phyloP scores from a whole-genome alignment of 2,888 invertebrate genomes.

The Meiosimyza platycephala region DNA sequence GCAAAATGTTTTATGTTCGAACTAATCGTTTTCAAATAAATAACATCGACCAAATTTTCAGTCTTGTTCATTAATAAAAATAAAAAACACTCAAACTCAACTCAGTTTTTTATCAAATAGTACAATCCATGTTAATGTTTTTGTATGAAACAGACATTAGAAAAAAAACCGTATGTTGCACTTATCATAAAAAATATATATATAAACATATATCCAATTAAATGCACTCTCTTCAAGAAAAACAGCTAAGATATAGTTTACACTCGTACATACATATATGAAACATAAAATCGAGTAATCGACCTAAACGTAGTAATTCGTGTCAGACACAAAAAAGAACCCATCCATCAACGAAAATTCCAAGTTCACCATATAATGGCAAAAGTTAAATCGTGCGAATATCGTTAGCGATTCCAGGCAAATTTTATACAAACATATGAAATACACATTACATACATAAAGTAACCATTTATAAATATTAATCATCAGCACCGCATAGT shows the following conservation, averaged over 20 bases:
- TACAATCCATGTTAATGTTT: too few relatives aligned
- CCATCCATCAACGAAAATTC: background rate
- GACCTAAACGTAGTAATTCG: too few relatives aligned
- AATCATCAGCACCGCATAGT: slow-evolving; percentile 64
- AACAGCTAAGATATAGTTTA: background rate
- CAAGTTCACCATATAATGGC: slow-evolving; percentile 2
- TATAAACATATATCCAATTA: background rate
- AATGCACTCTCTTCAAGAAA: background rate
- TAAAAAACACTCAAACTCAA: slow-evolving; percentile 39
- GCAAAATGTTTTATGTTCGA: too few relatives aligned
- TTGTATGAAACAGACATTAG: too few relatives aligned
- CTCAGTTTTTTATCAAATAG: too few relatives aligned
- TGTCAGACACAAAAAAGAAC: background rate
- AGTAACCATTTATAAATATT: slow-evolving; percentile 61
- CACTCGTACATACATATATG: too few relatives aligned
- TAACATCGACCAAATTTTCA: slow-evolving; percentile 1
- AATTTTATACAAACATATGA: slow-evolving; percentile 35
- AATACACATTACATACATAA: slow-evolving; percentile 44
- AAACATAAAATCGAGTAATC: too few relatives aligned
- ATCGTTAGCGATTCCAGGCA: slow-evolving; percentile 9
- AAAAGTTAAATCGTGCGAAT: background rate
- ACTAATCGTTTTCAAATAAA: too few relatives aligned
- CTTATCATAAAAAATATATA: slow-evolving; percentile 1
- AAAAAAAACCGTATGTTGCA: slow-evolving; percentile 13
- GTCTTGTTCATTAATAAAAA: background rate